phyloP scores from a whole-genome alignment of 2,888 invertebrate genomes.

The Phyto melanocephala region DNA sequence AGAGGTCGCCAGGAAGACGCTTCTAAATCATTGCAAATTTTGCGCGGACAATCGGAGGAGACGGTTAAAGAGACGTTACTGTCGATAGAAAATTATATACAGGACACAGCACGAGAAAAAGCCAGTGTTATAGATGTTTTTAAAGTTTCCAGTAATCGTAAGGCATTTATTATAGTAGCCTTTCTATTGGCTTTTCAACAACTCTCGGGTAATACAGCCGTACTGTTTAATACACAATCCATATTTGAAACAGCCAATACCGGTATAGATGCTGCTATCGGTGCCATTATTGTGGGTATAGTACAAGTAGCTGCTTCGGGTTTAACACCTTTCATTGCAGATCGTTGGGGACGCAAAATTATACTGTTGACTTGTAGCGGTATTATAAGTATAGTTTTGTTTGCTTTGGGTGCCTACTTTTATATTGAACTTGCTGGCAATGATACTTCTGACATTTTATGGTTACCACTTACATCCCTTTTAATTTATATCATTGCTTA shows the following conservation, averaged over 20 bases:
- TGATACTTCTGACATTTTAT: constrained; percentile 79
- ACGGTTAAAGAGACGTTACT: constrained; percentile 83
- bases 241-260: constrained; percentile 86
- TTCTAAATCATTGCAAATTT: constrained; percentile 81
- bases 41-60: constrained; percentile 82
- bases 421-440: constrained; percentile 79
- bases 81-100: constrained; percentile 23
- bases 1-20: constrained; percentile 82
- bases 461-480: constrained; percentile 86
- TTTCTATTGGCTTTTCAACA: constrained; percentile 90
- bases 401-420: constrained; percentile 83
- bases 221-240: constrained; percentile 87
- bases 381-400: constrained; percentile 83
- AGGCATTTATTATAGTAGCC: constrained; percentile 87
- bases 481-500: constrained; percentile 87
- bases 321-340: constrained; percentile 87
- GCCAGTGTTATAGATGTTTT: constrained; percentile 80
- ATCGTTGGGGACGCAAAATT: constrained; percentile 86
- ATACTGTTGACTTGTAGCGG: constrained; percentile 86
- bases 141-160: constrained; percentile 85
- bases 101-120: constrained; percentile 59
- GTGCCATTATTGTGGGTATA: constrained; percentile 85
- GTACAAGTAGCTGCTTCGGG: constrained; percentile 87
- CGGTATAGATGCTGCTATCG: constrained; percentile 81
- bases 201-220: constrained; percentile 88